Conservation (phyloP, 92 coral and sea anemone species). For the Ricordea florida region DNA sequence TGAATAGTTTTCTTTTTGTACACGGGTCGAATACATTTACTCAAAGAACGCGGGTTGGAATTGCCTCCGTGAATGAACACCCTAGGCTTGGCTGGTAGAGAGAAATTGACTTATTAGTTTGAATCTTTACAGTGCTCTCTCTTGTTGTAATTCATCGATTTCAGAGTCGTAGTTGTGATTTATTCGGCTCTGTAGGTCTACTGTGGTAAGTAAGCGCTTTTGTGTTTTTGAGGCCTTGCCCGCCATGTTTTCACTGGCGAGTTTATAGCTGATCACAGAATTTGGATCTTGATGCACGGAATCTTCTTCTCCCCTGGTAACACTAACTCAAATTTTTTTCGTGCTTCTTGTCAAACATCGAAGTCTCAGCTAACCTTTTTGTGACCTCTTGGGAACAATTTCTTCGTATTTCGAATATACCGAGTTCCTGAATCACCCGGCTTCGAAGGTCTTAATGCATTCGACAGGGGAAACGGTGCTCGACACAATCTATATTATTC, state of each 20-base stretch:
- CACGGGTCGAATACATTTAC: too few relatives aligned
- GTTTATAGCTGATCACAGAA: slow-evolving; percentile 10
- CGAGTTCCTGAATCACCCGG: background rate
- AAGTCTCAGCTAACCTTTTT: background rate
- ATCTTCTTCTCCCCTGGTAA: slow-evolving; percentile 23
- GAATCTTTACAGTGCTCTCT: background rate
- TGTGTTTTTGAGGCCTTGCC: slow-evolving; percentile 11
- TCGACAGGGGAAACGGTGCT: slow-evolving; percentile 18
- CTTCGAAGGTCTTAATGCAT: slow-evolving; percentile 16
- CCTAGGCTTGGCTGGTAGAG: background rate
- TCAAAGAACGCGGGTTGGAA: too few relatives aligned
- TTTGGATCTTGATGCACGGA: slow-evolving; percentile 46
- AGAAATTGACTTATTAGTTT: background rate
- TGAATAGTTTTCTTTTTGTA: background rate
- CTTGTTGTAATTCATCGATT: background rate
- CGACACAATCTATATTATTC: slow-evolving; percentile 28
- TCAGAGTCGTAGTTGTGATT: slow-evolving; percentile 21
- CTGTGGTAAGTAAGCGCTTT: slow-evolving; percentile 19
- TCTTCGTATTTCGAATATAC: background rate
- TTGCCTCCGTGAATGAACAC: too few relatives aligned
- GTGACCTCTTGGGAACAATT: background rate
- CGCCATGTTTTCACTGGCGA: slow-evolving; percentile 66
- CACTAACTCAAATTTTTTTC: background rate
- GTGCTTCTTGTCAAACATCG: background rate
- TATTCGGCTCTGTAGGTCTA: background rate